These are phyloP conservation scores for Novumbra hubbsi DNA, from an alignment of 2,797 vertebrate species.

Conservation along the genomic window DNA sequence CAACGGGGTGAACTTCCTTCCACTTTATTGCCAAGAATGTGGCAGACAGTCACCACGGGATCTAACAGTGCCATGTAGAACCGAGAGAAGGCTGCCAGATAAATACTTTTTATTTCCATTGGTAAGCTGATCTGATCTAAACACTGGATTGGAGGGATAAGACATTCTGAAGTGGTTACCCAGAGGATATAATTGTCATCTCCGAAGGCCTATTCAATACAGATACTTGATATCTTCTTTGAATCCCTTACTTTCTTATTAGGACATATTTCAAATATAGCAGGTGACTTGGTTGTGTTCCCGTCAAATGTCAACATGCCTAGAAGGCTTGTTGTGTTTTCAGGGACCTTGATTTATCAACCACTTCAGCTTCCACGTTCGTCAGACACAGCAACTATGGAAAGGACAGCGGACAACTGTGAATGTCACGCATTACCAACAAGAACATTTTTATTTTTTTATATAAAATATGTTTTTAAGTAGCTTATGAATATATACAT, in stretches of 20 bases:
- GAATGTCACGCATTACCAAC: slow-evolving; percentile 39
- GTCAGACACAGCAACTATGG: slow-evolving; percentile 59
- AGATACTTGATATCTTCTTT: slow-evolving; percentile 57
- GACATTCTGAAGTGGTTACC: slow-evolving; percentile 65
- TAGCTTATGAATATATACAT: neutral
- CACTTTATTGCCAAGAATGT: slow-evolving; percentile 13
- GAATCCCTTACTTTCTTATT: slow-evolving; percentile 65
- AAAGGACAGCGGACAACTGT: slow-evolving; percentile 54
- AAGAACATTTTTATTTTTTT: neutral
- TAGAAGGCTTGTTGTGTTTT: slow-evolving; percentile 72
- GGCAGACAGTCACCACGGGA: slow-evolving; percentile 6
- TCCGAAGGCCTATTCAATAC: slow-evolving; percentile 49
- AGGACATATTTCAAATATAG: slow-evolving; percentile 75
- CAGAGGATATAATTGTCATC: slow-evolving; percentile 59
- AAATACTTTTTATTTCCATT: slow-evolving; percentile 29
- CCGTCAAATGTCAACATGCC: slow-evolving; percentile 59
- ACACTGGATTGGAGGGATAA: slow-evolving; percentile 47
- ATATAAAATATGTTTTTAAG: neutral
- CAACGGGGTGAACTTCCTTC: neutral
- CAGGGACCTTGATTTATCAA: slow-evolving; percentile 56
- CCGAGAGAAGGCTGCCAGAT: slow-evolving; percentile 20
- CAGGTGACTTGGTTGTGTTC: slow-evolving; percentile 47
- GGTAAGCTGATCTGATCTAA: slow-evolving; percentile 41
- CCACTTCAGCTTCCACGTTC: slow-evolving; percentile 49
- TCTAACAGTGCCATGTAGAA: slow-evolving; percentile 4